phyloP scores from a whole-genome alignment of 2,797 vertebrate genomes.

The Poeciliopsis infans region DNA sequence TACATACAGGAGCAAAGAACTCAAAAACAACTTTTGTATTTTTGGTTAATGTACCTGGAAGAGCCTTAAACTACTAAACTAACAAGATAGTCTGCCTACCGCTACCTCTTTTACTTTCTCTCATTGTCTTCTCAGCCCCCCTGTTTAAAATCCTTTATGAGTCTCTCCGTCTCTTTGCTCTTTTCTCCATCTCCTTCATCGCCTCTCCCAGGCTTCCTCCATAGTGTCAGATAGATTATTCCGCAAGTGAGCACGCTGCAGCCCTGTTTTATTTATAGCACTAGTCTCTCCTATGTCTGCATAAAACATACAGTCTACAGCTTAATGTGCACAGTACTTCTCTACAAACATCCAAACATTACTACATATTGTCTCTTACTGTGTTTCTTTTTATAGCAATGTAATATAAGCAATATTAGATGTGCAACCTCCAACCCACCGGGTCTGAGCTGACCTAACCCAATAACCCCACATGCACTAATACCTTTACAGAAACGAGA shows the following conservation, averaged over 20 bases:
- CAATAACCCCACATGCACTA: slow-evolving; percentile 9
- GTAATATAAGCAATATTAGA: slow-evolving; percentile 26
- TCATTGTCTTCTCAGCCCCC: slow-evolving; percentile 14
- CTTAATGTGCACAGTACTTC: slow-evolving; percentile 45
- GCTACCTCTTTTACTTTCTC: slow-evolving; percentile 14
- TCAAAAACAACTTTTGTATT: slow-evolving; percentile 4
- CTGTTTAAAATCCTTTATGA: slow-evolving; percentile 20
- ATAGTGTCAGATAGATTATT: slow-evolving; percentile 84
- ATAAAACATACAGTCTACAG: slow-evolving; percentile 79
- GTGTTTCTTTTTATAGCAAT: slow-evolving; percentile 42
- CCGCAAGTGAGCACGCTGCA: slow-evolving; percentile 76
- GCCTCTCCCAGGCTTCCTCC: slow-evolving; percentile 49
- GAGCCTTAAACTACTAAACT: not conserved
- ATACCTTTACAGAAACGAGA: slow-evolving; percentile 2
- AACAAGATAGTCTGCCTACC: not conserved
- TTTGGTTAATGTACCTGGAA: slow-evolving; percentile 1
- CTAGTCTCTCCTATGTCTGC: slow-evolving; percentile 77
- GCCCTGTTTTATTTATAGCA: slow-evolving; percentile 85
- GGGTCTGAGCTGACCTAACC: slow-evolving; percentile 6
- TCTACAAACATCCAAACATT: slow-evolving; percentile 37
- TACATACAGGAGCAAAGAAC: not conserved
- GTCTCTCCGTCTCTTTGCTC: slow-evolving; percentile 1
- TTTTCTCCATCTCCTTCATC: slow-evolving; percentile 43
- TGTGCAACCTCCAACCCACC: slow-evolving; percentile 20
- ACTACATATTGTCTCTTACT: slow-evolving; percentile 20